Evolutionary conservation across 2,113 vertebrate genomes (phyloP).

Genomic region (Etia nguti): DNA sequence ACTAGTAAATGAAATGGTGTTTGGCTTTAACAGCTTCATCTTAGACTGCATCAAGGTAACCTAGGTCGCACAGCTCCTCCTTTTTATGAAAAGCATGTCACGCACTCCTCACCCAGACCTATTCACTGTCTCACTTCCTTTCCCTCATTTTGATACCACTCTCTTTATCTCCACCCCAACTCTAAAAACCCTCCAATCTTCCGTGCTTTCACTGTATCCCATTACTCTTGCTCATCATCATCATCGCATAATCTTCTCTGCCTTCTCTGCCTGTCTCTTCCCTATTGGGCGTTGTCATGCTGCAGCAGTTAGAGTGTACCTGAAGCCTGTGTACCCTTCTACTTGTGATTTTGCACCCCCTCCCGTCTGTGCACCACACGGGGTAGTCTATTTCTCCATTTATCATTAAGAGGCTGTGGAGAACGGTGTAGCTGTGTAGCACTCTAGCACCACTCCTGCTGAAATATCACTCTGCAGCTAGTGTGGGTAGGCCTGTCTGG

Average conservation of each 20-base stretch:
- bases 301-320: slow-evolving; percentile 10
- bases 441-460: slow-evolving; percentile 42
- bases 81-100: neutral
- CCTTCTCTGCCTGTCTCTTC: neutral
- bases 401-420: slow-evolving; percentile 23
- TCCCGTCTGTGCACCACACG: slow-evolving; percentile 9
- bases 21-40: neutral
- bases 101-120: neutral
- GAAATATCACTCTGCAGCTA: slow-evolving; percentile 61
- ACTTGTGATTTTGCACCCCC: neutral
- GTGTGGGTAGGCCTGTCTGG: slow-evolving; percentile 21
- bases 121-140: neutral
- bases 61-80: neutral
- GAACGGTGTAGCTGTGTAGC: neutral
- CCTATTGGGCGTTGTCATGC: slow-evolving; percentile 12
- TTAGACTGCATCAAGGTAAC: slow-evolving; percentile 27
- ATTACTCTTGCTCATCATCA: neutral
- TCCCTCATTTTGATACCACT: neutral
- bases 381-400: slow-evolving; percentile 7
- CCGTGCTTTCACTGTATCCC: neutral
- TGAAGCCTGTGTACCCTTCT: neutral
- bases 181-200: neutral
- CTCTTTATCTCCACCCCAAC: neutral
- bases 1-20: neutral
- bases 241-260: neutral